These are phyloP conservation scores for Sinohyriopsis cumingii DNA, from an alignment of 2,888 invertebrate genomes.

Conservation along the genomic window DNA sequence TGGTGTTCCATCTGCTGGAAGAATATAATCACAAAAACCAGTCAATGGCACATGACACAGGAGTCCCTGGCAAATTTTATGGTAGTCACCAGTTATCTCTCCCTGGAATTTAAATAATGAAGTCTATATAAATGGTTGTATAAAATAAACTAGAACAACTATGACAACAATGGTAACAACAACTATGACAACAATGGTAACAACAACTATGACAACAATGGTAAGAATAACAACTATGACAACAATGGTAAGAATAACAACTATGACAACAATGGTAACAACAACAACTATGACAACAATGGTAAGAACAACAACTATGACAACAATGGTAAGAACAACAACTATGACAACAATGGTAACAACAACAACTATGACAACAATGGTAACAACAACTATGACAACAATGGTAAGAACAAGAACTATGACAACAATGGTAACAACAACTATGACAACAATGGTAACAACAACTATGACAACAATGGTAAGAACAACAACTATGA, in stretches of 20 bases:
- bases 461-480: background rate
- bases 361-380: too few species aligned
- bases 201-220: too few species aligned
- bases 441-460: too few species aligned
- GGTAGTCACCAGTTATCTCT: constrained; percentile 20
- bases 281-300: too few species aligned
- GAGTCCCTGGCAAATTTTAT: constrained; percentile 24
- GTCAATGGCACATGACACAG: constrained; percentile 14
- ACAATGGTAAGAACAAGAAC: too few species aligned
- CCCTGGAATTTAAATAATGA: background rate
- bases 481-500: background rate
- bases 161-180: background rate
- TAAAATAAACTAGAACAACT: background rate
- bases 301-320: too few species aligned
- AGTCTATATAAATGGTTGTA: background rate
- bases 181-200: too few species aligned
- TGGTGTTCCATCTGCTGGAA: constrained; percentile 38
- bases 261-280: too few species aligned
- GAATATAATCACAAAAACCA: constrained; percentile 21
- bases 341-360: background rate
- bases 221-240: too few species aligned
- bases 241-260: too few species aligned
- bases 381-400: too few species aligned
- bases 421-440: too few species aligned
- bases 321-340: background rate